Evolutionary conservation across 2,888 invertebrate genomes (phyloP), one percentile per base, ranked within the genome.

Genomic region (Cephus spinipes): DNA sequence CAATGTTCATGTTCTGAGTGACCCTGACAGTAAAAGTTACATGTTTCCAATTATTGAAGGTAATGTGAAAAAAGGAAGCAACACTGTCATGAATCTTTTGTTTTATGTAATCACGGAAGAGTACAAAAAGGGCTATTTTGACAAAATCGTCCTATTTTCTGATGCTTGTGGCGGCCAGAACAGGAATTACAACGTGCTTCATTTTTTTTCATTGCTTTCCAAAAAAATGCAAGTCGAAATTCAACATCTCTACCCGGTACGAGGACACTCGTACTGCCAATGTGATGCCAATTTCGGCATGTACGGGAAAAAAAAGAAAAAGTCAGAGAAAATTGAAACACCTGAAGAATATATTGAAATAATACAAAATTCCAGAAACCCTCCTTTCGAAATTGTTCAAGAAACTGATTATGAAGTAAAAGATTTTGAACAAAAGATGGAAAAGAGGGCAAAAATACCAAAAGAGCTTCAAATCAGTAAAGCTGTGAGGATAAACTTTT

Each of bases 201-300:
- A 55, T 23, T 78, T 76, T 76, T 35, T 81, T 12, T 78, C 79
- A 11, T 40, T 74, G n/a, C 12, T 81, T n/a, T 68, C 81, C 0
- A 35, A 35, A 12, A 40, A 80, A 36, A 76, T 79, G 12, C 73
- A 82, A 77, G 68, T 76, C 30, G 76, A 81, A 79, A 81, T 82
- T n/a, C 77, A 80, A 12, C 81, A 83, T 31, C 33, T 83, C 32
- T 83, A 79, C 76, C 80, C 79, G 11, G 79, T 83, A 6, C 76
- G 81, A 2, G 81, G 79, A 30, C 83, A 83, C 74, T 83, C 81
- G 0, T 83, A 81, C 32, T 79, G 81, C 68, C 80, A 80, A 40
- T 81, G 83, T 32, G 83, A 84, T 69, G 33, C 81, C 1, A 82
- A 83, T 79, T 82, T 83, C 75, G 83, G 81, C 6, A 69, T 68